A percentile compares a stretch with the other conserved stretches of the same genome.
Conservation (phyloP, 2,797 vertebrate genomes). For the Hippoglossus hippoglossus region DNA sequence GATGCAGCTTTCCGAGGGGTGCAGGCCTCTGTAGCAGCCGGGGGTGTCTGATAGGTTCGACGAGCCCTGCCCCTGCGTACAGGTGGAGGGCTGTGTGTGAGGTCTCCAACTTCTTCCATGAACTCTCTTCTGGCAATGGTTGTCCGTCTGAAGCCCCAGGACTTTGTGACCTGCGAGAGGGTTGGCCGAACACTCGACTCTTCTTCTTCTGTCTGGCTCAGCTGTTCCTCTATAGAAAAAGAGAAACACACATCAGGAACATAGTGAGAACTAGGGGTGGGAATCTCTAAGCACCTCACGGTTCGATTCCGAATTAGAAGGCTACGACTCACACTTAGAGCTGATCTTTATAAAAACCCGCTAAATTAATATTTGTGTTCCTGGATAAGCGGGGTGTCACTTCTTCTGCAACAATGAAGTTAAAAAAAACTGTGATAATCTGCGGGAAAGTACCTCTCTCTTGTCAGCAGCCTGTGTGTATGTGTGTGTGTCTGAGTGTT, state of each 20-base stretch:
- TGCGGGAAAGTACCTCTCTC: too few species aligned
- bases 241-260: conserved; percentile 22
- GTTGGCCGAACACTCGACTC: conserved; percentile 80
- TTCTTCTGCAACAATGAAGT: too few species aligned
- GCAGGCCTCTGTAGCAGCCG: conserved; percentile 20
- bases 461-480: too few species aligned
- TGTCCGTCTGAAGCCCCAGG: conserved; percentile 95
- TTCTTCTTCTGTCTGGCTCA: conserved; percentile 42
- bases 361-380: too few species aligned
- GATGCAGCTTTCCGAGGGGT: conserved; percentile 72
- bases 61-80: conserved; percentile 82
- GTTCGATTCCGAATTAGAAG: too few species aligned
- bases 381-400: too few species aligned
- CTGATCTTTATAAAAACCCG: too few species aligned
- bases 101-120: conserved; percentile 82
- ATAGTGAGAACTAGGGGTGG: background rate
- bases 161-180: conserved; percentile 91
- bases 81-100: conserved; percentile 74
- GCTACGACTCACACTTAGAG: too few species aligned
- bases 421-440: too few species aligned
- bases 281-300: background rate
- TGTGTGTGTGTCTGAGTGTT: too few species aligned
- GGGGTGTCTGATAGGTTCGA: conserved; percentile 70
- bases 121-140: conserved; percentile 93
- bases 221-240: conserved; percentile 63